These are phyloP conservation scores for Reinhardtius hippoglossoides DNA, from an alignment of 2,113 vertebrate species.

Conservation along the genomic window DNA sequence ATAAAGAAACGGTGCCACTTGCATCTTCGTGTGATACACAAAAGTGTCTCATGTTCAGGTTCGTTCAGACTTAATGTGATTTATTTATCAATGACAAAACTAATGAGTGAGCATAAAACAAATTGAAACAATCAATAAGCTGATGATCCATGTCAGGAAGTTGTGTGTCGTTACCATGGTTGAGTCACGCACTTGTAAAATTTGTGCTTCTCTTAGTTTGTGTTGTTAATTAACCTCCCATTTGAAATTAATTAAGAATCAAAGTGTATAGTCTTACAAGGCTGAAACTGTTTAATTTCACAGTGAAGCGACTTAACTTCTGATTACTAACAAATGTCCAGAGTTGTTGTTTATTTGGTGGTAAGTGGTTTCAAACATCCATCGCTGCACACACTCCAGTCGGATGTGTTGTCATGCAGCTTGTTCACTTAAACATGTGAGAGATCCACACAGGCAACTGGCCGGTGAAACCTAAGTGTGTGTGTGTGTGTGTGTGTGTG, in stretches of 20 bases:
- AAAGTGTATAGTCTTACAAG: neutral
- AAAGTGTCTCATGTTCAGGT: neutral
- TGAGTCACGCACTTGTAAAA: neutral
- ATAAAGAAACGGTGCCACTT: conserved; percentile 24
- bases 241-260: neutral
- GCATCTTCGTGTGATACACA: neutral
- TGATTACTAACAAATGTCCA: neutral
- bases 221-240: neutral
- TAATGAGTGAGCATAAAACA: no score
- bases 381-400: conserved; percentile 6
- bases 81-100: neutral
- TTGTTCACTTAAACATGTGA: neutral
- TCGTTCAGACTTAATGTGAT: conserved; percentile 7
- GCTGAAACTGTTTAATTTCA: neutral
- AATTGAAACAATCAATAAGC: neutral
- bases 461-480: neutral
- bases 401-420: neutral
- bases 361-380: conserved; percentile 17
- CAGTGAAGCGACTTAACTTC: no score
- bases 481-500: neutral
- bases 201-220: neutral
- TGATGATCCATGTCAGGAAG: neutral
- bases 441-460: conserved; percentile 8
- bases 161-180: neutral
- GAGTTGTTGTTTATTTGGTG: conserved; percentile 19